Base-by-base conservation (phyloP, 2,113 vertebrate species). In the Trinectes maculatus region DNA sequence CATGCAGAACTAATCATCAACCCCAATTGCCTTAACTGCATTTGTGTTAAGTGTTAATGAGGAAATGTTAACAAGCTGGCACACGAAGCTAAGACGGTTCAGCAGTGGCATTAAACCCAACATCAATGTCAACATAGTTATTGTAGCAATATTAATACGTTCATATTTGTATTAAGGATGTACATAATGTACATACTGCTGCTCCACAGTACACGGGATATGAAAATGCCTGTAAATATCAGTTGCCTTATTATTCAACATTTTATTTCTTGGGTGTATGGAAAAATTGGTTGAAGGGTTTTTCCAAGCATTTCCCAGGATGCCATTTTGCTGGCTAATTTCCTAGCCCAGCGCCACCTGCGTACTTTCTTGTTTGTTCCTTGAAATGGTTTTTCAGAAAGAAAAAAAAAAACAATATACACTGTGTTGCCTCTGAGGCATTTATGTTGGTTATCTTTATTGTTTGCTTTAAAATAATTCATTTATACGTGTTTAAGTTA, bases 261-360 rank as follows among this genome's bases (percentile, higher is more conserved):
- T 8, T 25, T 22, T 6, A 7, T n/a, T n/a, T n/a, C n/a, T n/a
- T n/a, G n/a, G n/a, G n/a, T n/a, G n/a, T n/a, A n/a, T n/a, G n/a
- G n/a, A 77, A 56, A 65, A 22, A 58, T 43, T 3, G 33, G 21
- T 64, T 6, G 33, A 33, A 40, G 67, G 42, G 52, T 63, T 71
- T 58, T 69, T 71, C 51, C 40, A 16, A n/a, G n/a, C n/a, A n/a
- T n/a, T n/a, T n/a, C n/a, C n/a, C n/a, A n/a, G n/a, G n/a, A n/a
- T n/a, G n/a, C n/a, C n/a, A n/a, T n/a, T n/a, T n/a, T n/a, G n/a
- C n/a, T n/a, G n/a, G n/a, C n/a, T n/a, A n/a, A n/a, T n/a, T n/a
- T n/a, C n/a, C n/a, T n/a, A n/a, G n/a, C n/a, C n/a, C n/a, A n/a
- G n/a, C n/a, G n/a, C n/a, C n/a, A n/a, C n/a, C 47, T 40, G n/a